phyloP scores from a whole-genome alignment of 2,888 invertebrate species.

The Drosophila stalkeri region DNA sequence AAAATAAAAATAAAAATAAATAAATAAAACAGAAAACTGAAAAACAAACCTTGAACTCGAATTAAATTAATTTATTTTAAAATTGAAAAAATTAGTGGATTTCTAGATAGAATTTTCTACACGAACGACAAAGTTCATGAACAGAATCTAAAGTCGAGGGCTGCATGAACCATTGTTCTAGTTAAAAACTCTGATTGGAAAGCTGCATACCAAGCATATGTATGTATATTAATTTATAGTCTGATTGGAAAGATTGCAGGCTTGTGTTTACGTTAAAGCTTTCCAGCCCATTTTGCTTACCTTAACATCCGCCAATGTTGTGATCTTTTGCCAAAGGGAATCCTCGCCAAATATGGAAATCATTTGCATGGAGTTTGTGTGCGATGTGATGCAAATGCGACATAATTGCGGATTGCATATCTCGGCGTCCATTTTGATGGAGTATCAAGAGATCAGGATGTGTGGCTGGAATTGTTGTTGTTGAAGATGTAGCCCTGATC shows the following conservation, averaged over 20 bases:
- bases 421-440: conserved; percentile 64
- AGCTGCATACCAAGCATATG: neutral
- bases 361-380: conserved; percentile 82
- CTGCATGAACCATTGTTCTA: neutral
- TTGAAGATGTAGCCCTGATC: conserved; percentile 5
- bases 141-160: neutral
- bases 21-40: neutral
- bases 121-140: neutral
- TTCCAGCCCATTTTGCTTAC: conserved; percentile 51
- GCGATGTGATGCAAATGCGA: conserved; percentile 84
- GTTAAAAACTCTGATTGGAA: neutral
- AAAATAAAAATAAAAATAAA: neutral
- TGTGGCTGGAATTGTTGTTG: conserved; percentile 15
- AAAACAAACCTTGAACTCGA: conserved; percentile 10
- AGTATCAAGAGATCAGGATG: conserved; percentile 19
- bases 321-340: conserved; percentile 84
- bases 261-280: neutral
- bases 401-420: conserved; percentile 81
- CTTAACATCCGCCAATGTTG: conserved; percentile 84
- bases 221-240: neutral
- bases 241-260: neutral
- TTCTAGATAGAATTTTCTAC: neutral
- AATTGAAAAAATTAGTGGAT: conserved; percentile 5
- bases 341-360: conserved; percentile 85
- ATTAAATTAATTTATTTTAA: conserved; percentile 2